A percentile compares a stretch with the other conserved stretches of the same genome.
These are phyloP conservation scores for Zosterops japonicus DNA, from an alignment of 2,113 vertebrate genomes.

Conservation along the genomic window DNA sequence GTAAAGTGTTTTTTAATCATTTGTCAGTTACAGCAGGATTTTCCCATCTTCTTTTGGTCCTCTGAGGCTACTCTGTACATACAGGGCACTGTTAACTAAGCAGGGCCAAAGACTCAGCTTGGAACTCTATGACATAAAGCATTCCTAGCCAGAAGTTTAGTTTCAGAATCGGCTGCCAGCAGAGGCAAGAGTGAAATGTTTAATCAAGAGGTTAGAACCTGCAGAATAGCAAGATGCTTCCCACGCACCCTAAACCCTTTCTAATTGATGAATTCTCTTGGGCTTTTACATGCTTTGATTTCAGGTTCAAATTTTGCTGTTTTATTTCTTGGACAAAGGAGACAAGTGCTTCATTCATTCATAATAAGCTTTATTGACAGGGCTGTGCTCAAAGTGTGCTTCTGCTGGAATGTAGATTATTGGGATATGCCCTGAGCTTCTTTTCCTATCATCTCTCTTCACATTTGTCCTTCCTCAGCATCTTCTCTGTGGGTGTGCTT, in stretches of 20 bases:
- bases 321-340: background rate
- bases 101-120: background rate
- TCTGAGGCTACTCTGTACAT: background rate
- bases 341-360: background rate
- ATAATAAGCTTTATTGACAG: background rate
- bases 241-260: background rate
- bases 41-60: background rate
- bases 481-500: background rate
- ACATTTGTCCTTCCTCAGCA: background rate
- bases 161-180: background rate
- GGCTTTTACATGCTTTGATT: background rate
- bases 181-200: background rate
- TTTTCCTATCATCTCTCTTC: background rate
- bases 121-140: background rate
- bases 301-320: background rate
- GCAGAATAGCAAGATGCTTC: background rate
- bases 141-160: background rate
- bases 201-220: background rate
- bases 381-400: background rate
- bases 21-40: background rate
- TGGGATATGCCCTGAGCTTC: background rate
- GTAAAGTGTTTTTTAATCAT: background rate
- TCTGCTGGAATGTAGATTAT: background rate
- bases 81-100: background rate
- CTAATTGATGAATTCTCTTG: background rate